These are phyloP conservation scores for Drosophila melanosoma DNA, from an alignment of 2,888 invertebrate genomes.

Conservation along the genomic window DNA sequence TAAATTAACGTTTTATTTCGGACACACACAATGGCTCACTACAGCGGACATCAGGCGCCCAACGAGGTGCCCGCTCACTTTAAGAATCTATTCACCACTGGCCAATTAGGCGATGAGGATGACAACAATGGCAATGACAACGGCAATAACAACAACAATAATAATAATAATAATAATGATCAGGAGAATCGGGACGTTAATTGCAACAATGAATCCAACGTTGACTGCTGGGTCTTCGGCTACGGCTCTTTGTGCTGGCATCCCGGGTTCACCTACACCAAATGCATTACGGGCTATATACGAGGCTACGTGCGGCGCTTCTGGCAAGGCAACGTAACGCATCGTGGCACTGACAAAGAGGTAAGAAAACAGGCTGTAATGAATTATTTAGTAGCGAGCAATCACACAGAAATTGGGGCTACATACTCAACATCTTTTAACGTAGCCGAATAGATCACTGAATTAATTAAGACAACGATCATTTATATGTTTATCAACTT, in stretches of 20 bases:
- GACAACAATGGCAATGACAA: slow-evolving; percentile 33
- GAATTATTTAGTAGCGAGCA: slow-evolving; percentile 1
- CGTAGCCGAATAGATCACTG: not conserved
- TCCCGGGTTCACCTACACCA: slow-evolving; percentile 94
- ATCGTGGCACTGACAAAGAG: slow-evolving; percentile 90
- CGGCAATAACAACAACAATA: slow-evolving; percentile 16
- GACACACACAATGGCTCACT: slow-evolving; percentile 63
- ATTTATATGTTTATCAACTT: not conserved
- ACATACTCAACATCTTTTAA: slow-evolving; percentile 6
- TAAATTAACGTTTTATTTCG: slow-evolving; percentile 32
- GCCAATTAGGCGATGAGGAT: slow-evolving; percentile 66
- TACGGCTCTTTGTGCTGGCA: slow-evolving; percentile 98
- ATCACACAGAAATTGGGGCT: no score
- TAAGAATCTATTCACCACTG: slow-evolving; percentile 80
- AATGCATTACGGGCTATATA: slow-evolving; percentile 91
- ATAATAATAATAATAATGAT: slow-evolving; percentile 27
- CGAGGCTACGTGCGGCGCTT: slow-evolving; percentile 92
- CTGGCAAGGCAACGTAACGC: slow-evolving; percentile 96
- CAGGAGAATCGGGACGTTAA: slow-evolving; percentile 60
- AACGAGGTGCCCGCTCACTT: slow-evolving; percentile 74
- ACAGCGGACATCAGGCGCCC: slow-evolving; percentile 59
- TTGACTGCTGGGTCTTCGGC: slow-evolving; percentile 93
- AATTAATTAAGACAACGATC: not conserved
- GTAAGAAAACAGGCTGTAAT: slow-evolving; percentile 84
- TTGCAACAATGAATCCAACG: slow-evolving; percentile 48